These are phyloP conservation scores for Cheilosia vulpina DNA, from an alignment of 2,888 invertebrate genomes.

Conservation along the genomic window DNA sequence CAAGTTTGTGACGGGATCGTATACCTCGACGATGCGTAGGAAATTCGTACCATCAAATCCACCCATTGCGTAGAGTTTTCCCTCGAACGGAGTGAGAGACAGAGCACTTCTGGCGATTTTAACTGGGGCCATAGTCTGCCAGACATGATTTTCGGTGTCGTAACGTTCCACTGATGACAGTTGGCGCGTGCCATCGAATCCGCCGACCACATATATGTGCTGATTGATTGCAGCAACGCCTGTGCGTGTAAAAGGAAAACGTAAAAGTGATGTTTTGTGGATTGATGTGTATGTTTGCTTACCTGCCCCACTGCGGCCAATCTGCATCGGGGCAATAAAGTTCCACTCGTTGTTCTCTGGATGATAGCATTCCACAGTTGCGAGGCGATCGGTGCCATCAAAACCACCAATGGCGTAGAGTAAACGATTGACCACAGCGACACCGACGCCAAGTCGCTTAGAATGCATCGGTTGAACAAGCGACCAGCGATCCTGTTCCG, in stretches of 20 bases:
- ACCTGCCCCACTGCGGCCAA: constrained; percentile 94
- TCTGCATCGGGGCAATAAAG: constrained; percentile 90
- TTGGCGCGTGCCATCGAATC: constrained; percentile 94
- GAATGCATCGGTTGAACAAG: constrained; percentile 89
- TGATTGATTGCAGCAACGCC: constrained; percentile 93
- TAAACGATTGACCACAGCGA: constrained; percentile 90
- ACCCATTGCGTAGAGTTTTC: constrained; percentile 95
- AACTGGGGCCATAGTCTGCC: constrained; percentile 91
- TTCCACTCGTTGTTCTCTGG: constrained; percentile 96
- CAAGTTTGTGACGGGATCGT: constrained; percentile 89
- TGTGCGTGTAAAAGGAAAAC: constrained; percentile 77
- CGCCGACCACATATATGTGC: constrained; percentile 96
- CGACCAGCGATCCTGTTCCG: constrained; percentile 93
- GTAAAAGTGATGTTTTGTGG: not conserved
- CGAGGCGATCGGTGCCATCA: constrained; percentile 91
- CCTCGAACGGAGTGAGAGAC: constrained; percentile 93
- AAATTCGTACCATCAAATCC: constrained; percentile 95
- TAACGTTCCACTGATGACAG: constrained; percentile 93
- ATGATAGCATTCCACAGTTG: constrained; percentile 95
- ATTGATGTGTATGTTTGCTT: constrained; percentile 20
- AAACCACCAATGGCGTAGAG: constrained; percentile 95
- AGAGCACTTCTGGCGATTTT: constrained; percentile 93
- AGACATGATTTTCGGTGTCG: constrained; percentile 91
- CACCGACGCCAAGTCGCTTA: constrained; percentile 92
- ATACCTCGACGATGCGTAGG: constrained; percentile 93